These are phyloP conservation scores for Danio albolineatus DNA, from an alignment of 2,797 vertebrate species.

Conservation along the genomic window DNA sequence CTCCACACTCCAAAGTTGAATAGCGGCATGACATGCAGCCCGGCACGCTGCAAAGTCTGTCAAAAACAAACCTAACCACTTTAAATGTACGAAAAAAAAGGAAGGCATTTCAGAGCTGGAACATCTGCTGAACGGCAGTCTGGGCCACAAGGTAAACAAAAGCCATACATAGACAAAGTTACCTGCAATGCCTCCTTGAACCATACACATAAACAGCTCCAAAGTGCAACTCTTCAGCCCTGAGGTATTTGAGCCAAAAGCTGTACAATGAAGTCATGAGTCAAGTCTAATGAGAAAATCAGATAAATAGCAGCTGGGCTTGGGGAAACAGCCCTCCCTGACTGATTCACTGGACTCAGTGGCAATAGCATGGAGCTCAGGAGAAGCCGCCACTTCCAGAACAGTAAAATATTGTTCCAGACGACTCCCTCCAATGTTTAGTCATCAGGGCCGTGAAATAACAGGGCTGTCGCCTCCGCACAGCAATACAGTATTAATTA, in stretches of 20 bases:
- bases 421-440: slow-evolving; percentile 82
- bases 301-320: slow-evolving; percentile 84
- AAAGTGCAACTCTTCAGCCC: slow-evolving; percentile 65
- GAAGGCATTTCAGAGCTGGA: slow-evolving; percentile 45
- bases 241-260: slow-evolving; percentile 71
- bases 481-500: slow-evolving; percentile 91
- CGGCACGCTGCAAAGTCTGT: slow-evolving; percentile 50
- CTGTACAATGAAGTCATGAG: slow-evolving; percentile 82
- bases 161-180: slow-evolving; percentile 51
- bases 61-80: slow-evolving; percentile 51
- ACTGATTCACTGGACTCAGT: slow-evolving; percentile 85
- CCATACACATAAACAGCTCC: slow-evolving; percentile 44
- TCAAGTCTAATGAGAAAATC: slow-evolving; percentile 86
- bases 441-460: slow-evolving; percentile 87
- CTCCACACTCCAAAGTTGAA: slow-evolving; percentile 52
- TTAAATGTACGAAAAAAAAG: slow-evolving; percentile 28
- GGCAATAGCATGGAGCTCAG: slow-evolving; percentile 77
- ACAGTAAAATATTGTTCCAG: slow-evolving; percentile 91
- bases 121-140: slow-evolving; percentile 41
- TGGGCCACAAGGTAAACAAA: slow-evolving; percentile 37
- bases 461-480: slow-evolving; percentile 83
- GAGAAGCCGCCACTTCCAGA: slow-evolving; percentile 80
- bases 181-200: slow-evolving; percentile 44
- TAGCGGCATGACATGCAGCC: slow-evolving; percentile 46
- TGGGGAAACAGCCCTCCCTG: slow-evolving; percentile 73